Conservation (phyloP, 2,797 vertebrate species). For the Chromobotia macracanthus region DNA sequence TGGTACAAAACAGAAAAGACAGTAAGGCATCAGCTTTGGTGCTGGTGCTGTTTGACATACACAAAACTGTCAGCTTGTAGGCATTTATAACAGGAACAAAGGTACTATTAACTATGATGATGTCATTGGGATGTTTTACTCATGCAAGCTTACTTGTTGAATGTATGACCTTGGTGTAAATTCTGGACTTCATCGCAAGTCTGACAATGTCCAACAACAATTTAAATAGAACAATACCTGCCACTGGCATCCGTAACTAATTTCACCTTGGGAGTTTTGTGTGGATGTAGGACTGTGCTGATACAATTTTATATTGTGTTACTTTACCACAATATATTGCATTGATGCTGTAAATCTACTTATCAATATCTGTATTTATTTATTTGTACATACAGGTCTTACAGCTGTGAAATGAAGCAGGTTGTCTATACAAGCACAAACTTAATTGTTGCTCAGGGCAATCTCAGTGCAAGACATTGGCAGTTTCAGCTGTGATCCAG, state of each 20-base stretch:
- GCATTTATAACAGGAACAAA: not conserved
- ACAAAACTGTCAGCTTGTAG: not conserved
- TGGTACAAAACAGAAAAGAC: constrained; percentile 18
- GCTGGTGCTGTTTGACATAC: not conserved
- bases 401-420: too few relatives aligned
- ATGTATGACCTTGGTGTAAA: not conserved
- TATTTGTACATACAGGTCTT: too few relatives aligned
- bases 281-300: not conserved
- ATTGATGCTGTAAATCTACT: not conserved
- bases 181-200: not conserved
- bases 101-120: too few relatives aligned
- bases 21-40: not conserved
- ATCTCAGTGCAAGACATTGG: not conserved
- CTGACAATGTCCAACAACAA: not conserved
- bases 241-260: not conserved
- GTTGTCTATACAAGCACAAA: too few relatives aligned
- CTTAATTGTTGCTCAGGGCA: too few relatives aligned
- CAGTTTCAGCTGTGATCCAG: too few relatives aligned
- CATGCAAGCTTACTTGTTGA: not conserved
- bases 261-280: not conserved
- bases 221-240: constrained; percentile 1
- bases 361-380: too few relatives aligned
- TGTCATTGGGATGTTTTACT: too few relatives aligned
- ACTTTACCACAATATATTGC: not conserved
- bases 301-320: not conserved